Evolutionary conservation across 1,140 invertebrate species (phyloP).

Genomic region (Drosophila takahashii): DNA sequence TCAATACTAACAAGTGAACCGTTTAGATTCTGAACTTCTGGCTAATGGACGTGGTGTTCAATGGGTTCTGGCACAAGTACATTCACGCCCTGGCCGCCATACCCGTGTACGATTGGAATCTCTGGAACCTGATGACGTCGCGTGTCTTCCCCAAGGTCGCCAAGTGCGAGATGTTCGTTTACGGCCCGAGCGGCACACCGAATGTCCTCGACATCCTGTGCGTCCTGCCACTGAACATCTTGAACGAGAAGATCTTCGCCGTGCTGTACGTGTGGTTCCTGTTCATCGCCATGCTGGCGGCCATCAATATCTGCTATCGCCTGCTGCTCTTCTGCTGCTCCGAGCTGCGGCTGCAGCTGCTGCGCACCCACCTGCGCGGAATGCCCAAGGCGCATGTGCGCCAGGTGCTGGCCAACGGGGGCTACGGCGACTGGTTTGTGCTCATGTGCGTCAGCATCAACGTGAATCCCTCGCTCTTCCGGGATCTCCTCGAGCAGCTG

Average conservation of each 20-base stretch:
- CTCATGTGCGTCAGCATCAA: slow-evolving; percentile 89
- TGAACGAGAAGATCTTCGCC: slow-evolving; percentile 92
- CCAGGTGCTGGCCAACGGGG: slow-evolving; percentile 50
- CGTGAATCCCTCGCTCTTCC: slow-evolving; percentile 87
- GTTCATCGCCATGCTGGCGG: slow-evolving; percentile 88
- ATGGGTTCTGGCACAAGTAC: slow-evolving; percentile 90
- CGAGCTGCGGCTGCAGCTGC: slow-evolving; percentile 80
- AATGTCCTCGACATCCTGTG: slow-evolving; percentile 89
- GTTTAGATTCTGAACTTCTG: slow-evolving; percentile 87
- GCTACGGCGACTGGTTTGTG: slow-evolving; percentile 89
- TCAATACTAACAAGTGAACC: no score
- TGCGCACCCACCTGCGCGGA: slow-evolving; percentile 85
- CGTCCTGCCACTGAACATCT: slow-evolving; percentile 90
- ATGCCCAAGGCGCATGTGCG: slow-evolving; percentile 63
- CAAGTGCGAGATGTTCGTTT: slow-evolving; percentile 90
- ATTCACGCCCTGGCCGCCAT: slow-evolving; percentile 87
- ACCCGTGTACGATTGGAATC: slow-evolving; percentile 79
- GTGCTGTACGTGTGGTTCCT: slow-evolving; percentile 93
- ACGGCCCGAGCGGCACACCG: slow-evolving; percentile 87
- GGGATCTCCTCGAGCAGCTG: slow-evolving; percentile 85
- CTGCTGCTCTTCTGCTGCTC: slow-evolving; percentile 59
- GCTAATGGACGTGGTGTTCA: slow-evolving; percentile 90
- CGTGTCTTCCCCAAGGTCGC: slow-evolving; percentile 90
- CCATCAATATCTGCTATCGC: slow-evolving; percentile 87
- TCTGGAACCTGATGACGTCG: slow-evolving; percentile 86